Percentiles rank a stretch among this genome's conserved stretches.
These are phyloP conservation scores for Zelleria hepariella DNA, from an alignment of 2,888 invertebrate species.

Conservation along the genomic window DNA sequence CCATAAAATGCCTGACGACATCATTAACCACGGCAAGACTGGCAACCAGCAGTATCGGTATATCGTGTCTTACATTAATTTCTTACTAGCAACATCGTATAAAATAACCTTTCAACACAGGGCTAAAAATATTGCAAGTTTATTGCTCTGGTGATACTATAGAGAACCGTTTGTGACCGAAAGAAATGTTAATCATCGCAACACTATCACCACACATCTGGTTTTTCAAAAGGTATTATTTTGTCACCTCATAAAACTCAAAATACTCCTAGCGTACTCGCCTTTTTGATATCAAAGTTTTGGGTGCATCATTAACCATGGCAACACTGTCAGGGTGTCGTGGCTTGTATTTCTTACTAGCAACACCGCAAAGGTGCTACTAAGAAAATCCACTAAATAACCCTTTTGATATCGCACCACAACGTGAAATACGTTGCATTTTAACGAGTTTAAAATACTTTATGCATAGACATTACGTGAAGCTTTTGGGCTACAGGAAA, in stretches of 20 bases:
- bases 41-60: slow-evolving; percentile 10
- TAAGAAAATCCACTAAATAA: slow-evolving; percentile 40
- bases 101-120: no score
- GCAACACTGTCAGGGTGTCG: slow-evolving; percentile 10
- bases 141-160: no score
- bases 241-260: no score
- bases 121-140: no score
- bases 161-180: no score
- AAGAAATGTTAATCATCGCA: no score
- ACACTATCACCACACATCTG: no score
- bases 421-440: slow-evolving; percentile 56
- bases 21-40: slow-evolving; percentile 3
- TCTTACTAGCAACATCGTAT: slow-evolving; percentile 28
- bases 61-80: slow-evolving; percentile 1
- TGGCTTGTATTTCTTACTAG: slow-evolving; percentile 16
- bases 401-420: slow-evolving; percentile 35
- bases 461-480: slow-evolving; percentile 66
- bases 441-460: slow-evolving; percentile 69
- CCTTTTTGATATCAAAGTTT: no score
- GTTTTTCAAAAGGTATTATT: no score
- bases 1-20: neutral
- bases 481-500: slow-evolving; percentile 25
- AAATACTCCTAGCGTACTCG: no score
- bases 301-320: neutral
- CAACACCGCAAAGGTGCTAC: slow-evolving; percentile 29